Evolutionary conservation across 2,888 invertebrate genomes (phyloP), one percentile per base, ranked within the genome.

Genomic region (Sphaeridia pumilis): DNA sequence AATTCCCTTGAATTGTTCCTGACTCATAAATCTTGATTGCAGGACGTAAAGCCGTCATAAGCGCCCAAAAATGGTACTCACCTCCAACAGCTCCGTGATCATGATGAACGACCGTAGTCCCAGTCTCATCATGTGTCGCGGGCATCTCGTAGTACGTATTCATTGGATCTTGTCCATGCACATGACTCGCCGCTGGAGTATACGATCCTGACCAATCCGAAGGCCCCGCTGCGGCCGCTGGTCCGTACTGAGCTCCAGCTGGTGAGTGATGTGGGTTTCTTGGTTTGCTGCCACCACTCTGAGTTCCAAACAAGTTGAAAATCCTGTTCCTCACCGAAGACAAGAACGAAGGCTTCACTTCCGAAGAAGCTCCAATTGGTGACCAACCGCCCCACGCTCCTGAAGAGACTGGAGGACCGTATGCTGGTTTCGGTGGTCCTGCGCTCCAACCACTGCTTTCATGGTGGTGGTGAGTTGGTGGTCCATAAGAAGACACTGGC

Each of bases 71-170:
- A n/a, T n/a, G n/a, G n/a, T n/a, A n/a, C n/a, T n/a, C n/a, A n/a
- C n/a, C 14, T 10, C 31, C 31, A 14, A 7, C 14, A 10, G 12
- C 38, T 17, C 38, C 38, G 17, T 17, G 7, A 38, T 38, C 7
- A 38, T 38, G 38, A 17, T 38, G 38, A 14, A 38, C 38, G 20
- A 12, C 7, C 7, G 10, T 31, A 7, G 31, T 31, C 31, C 31
- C 38, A 38, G 5, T 20, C 7, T 38, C 38, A 14, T 12, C 38
- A 38, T 12, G 17, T 12, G n/a, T n/a, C n/a, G 38, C 12, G 17
- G 7, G 31, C 31, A 46, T 51, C 1, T 51, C 51, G 28, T 51
- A 51, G 26, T 46, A 51, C 17, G 51, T 46, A 38, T 51, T 31
- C 44, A 31, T 22, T 25, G 35, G 38, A 27, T 46, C 46, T 20